Evolutionary conservation across 2,797 vertebrate genomes (phyloP).

Genomic region (Argya squamiceps): DNA sequence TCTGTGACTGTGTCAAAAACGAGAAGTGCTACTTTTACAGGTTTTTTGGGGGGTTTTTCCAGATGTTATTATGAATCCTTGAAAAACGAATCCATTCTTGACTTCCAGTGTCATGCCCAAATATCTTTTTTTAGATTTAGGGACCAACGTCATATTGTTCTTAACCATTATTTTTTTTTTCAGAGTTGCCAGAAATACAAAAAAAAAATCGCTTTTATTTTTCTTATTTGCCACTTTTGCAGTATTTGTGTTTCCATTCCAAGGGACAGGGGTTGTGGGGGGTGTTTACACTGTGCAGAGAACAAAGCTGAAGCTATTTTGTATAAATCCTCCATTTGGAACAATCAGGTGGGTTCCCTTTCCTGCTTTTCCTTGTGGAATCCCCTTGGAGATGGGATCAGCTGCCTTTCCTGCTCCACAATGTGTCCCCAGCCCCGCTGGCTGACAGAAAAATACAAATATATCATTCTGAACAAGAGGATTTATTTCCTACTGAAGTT

Average conservation of each 20-base stretch:
- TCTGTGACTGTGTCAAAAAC: conserved; percentile 72
- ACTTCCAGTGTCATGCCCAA: conserved; percentile 57
- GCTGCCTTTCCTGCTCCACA: neutral
- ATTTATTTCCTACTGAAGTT: neutral
- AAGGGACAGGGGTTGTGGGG: conserved; percentile 60
- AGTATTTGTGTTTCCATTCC: conserved; percentile 74
- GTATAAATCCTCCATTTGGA: conserved; percentile 46
- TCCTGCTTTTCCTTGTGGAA: neutral
- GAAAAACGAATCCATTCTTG: conserved; percentile 43
- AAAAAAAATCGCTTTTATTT: conserved; percentile 59
- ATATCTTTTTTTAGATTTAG: conserved; percentile 56
- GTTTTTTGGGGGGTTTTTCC: neutral
- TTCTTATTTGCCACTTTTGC: conserved; percentile 77
- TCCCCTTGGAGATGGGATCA: neutral
- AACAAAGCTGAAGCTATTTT: conserved; percentile 70
- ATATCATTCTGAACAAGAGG: neutral
- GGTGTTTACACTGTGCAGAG: conserved; percentile 63
- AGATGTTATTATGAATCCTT: conserved; percentile 58
- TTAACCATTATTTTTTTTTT: conserved; percentile 55
- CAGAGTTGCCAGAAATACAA: conserved; percentile 74
- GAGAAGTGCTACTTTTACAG: conserved; percentile 70
- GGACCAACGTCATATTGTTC: conserved; percentile 78
- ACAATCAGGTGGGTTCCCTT: conserved; percentile 22
- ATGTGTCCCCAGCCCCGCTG: fast-evolving
- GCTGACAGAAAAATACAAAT: neutral